Base-by-base conservation (phyloP, 2,888 invertebrate genomes). In the Phortica magna region DNA sequence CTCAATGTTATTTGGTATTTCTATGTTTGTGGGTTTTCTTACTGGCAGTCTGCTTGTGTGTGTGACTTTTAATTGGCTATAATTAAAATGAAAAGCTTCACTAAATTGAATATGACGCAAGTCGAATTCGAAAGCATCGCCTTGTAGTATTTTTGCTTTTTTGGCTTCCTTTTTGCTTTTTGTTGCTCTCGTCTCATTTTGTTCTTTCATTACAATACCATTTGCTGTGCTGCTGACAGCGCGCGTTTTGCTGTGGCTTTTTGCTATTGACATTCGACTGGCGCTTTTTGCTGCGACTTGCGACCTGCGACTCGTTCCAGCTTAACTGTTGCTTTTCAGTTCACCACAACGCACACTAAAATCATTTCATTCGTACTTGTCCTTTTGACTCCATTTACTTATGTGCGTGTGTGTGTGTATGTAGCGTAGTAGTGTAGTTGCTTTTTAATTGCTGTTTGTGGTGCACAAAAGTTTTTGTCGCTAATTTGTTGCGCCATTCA, bases 71-170 rank as follows among this genome's bases (percentile, higher is more conserved):
- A 88, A 88, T 88, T 88, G 87, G 82, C 81, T 79, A 78, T 84
- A 88, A 88, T 88, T 88, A 88, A 88, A 87, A 88, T 87, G 83
- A 85, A 88, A 88, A 81, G 86, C 87, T 79, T 80, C 82, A 74
- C 75, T 78, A 85, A 87, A 87, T 85, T 88, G 86, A 88, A 88
- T 87, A 87, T 84, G 82, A 82, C 80, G 75, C 53, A 59, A 61
- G 12, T 59, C 31, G 1, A 31, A 31, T 31, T 4, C 31, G 31
- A 31, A 31, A 31, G 31, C 31, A 31, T 31, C 31, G 31, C 41
- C 22, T 59, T 73, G 41, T 59, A 12, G 7, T 73, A 17, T 42
- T 59, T 7, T 42, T 17, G 70, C 39, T 7, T 19, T 61, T 19
- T n/a, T 22, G 7, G 14, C 61, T 9, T 22, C 9, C 4, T 61